Conservation (phyloP, 1,140 invertebrate species). For the Pentalonia nigronervosa region DNA sequence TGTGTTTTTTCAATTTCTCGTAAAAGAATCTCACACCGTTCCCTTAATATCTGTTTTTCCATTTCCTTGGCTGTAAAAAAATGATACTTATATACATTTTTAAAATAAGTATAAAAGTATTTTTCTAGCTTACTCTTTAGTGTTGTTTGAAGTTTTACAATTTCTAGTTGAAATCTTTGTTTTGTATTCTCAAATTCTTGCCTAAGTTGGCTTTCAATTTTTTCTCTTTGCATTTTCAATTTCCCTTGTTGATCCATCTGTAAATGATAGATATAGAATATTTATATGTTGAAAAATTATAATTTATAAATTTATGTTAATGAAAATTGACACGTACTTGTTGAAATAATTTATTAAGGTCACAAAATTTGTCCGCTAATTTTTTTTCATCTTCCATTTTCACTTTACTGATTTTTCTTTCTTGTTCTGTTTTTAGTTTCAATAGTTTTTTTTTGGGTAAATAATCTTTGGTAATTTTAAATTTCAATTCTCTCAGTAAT, state of each 20-base stretch:
- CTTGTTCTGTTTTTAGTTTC: conserved; percentile 53
- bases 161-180: conserved; percentile 60
- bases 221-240: conserved; percentile 60
- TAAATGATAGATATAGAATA: not conserved
- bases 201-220: conserved; percentile 61
- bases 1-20: conserved; percentile 59
- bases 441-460: conserved; percentile 41
- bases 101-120: not conserved
- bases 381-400: conserved; percentile 52
- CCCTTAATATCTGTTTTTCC: conserved; percentile 60
- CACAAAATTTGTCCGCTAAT: conserved; percentile 50
- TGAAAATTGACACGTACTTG: not conserved
- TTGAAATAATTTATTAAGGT: conserved; percentile 50
- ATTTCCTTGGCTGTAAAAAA: conserved; percentile 60
- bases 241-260: conserved; percentile 61
- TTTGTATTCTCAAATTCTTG: conserved; percentile 61
- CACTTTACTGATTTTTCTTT: conserved; percentile 51
- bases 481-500: conserved; percentile 40
- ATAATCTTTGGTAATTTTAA: conserved; percentile 42
- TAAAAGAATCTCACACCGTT: conserved; percentile 61
- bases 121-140: conserved; percentile 60
- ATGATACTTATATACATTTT: conserved; percentile 18
- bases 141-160: conserved; percentile 61
- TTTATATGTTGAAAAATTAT: not conserved
- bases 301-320: not conserved